Base-by-base conservation (phyloP, 2,113 vertebrate species). In the Sminthopsis crassicaudata region DNA sequence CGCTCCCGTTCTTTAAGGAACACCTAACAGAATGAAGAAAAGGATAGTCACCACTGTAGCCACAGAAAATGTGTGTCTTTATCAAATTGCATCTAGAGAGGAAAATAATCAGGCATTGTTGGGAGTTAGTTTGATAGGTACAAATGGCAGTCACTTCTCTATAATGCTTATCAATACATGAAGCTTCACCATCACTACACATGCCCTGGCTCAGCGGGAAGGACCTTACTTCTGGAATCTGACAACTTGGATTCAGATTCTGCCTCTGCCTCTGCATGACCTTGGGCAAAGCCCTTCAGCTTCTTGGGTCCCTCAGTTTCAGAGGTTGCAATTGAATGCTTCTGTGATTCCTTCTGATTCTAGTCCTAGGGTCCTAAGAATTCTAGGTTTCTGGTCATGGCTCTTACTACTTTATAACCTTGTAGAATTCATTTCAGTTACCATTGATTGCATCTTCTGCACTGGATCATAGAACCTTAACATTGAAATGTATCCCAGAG, bases 1-100 rank as follows among this genome's bases (percentile, higher is more conserved):
- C 99, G 98, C 91, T 99, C 99, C 24, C 98, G 98, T 93, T 99
- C 99, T 97, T 99, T 99, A 96, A 99, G 46, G 92, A 99, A 99
- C 93, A 99, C 99, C 99, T 99, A 97, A 50, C 23, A 94, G 14
- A 96, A 95, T 84, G 42, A 93, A 92, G 42, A 67, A 57, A 92
- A 46, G 36, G 67, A 91, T 94, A 42, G n/a, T 12, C 90, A 27
- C 26, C 92, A 26, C 89, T 12, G 50, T 91, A 91, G 50, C 50
- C 48, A 96, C 36, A 26, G 89, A 46, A 54, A 91, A 46, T 76
- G 91, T 76, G 91, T 0, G 8, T 14, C 91, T 92, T 0, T 54
- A 46, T 50, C 24, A 46, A 55, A 92, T 30, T 92, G 94, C 46
- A 95, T 57, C 90, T 93, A 94, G 48, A 94, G 67, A 36, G 4